These are phyloP conservation scores for Exocentrus adspersus DNA, from an alignment of 2,888 invertebrate genomes.

Conservation along the genomic window DNA sequence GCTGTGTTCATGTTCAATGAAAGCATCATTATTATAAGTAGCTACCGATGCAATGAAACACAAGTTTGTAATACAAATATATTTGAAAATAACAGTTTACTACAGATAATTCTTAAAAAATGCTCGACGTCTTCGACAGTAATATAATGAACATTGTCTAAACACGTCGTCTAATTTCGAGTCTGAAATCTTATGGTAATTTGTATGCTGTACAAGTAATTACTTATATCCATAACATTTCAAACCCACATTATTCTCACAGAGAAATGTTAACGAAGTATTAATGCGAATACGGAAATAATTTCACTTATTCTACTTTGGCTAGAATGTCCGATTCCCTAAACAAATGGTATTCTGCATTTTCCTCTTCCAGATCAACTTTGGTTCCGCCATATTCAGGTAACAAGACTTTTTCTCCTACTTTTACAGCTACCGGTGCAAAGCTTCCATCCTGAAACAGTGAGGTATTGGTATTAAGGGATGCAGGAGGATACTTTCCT, in stretches of 20 bases:
- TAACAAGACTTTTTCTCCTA: conserved; percentile 93
- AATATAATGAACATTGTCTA: conserved; percentile 42
- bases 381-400: conserved; percentile 99
- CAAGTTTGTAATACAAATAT: conserved; percentile 39
- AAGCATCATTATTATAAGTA: no score
- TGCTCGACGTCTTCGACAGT: conserved; percentile 34
- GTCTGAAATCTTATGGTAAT: conserved; percentile 39
- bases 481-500: no score
- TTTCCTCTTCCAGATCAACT: conserved; percentile 88
- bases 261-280: conserved; percentile 40
- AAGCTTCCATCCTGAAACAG: conserved; percentile 78
- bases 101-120: conserved; percentile 36
- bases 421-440: conserved; percentile 82
- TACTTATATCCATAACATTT: conserved; percentile 39
- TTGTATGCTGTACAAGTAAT: conserved; percentile 30
- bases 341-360: conserved; percentile 93
- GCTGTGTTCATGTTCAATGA: no score
- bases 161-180: conserved; percentile 29
- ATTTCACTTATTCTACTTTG: conserved; percentile 73
- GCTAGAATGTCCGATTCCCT: conserved; percentile 96
- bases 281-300: conserved; percentile 42
- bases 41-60: conserved; percentile 6
- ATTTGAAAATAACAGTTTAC: conserved; percentile 42
- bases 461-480: no score
- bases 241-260: conserved; percentile 38